These are phyloP conservation scores for Pocillopora damicornis DNA, from an alignment of 64 coral and sea anemone genomes.

Conservation along the genomic window DNA sequence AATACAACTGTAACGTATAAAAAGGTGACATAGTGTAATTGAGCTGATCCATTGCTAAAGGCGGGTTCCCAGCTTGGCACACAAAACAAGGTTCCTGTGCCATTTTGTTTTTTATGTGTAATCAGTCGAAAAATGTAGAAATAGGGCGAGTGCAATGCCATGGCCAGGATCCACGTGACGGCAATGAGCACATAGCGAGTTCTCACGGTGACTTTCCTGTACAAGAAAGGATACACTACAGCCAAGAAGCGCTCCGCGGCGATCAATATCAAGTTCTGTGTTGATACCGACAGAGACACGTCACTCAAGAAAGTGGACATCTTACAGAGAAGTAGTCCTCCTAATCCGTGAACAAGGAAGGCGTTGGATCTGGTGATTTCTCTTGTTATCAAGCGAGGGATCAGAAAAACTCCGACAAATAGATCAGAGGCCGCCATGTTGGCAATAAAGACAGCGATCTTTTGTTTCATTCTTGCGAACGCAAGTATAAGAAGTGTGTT, in stretches of 20 bases:
- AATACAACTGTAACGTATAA: background rate
- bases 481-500: conserved; percentile 40
- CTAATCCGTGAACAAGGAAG: conserved; percentile 24
- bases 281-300: conserved; percentile 57
- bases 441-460: conserved; percentile 46
- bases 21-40: background rate
- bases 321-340: conserved; percentile 42
- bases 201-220: conserved; percentile 13
- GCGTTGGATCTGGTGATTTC: background rate
- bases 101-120: background rate
- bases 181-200: conserved; percentile 1
- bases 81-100: background rate
- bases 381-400: conserved; percentile 49
- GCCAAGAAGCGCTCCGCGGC: conserved; percentile 61
- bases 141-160: conserved; percentile 37
- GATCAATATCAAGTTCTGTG: conserved; percentile 51
- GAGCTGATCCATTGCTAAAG: background rate
- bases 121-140: conserved; percentile 2
- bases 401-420: conserved; percentile 14
- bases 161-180: conserved; percentile 20
- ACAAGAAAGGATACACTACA: conserved; percentile 48
- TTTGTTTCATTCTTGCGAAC: conserved; percentile 37
- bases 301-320: conserved; percentile 44
- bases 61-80: background rate
- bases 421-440: conserved; percentile 77